Evolutionary conservation across 2,888 invertebrate genomes (phyloP).

Genomic region (Petrophora chlorosata): DNA sequence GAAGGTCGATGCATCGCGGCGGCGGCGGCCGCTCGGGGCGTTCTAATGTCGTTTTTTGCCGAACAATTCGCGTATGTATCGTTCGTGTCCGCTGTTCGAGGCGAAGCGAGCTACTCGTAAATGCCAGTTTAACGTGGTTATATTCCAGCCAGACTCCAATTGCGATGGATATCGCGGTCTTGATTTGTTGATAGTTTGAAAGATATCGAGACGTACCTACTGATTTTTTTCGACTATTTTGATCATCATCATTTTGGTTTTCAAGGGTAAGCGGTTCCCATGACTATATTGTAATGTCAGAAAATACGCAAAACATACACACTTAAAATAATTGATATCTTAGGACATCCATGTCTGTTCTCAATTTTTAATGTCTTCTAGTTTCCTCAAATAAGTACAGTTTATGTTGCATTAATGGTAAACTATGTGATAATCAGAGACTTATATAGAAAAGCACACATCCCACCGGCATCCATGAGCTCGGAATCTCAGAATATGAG

Average conservation of each 20-base stretch:
- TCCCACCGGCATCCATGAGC: constrained; percentile 27
- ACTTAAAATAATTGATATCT: too few relatives aligned
- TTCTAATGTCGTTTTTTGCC: constrained; percentile 64
- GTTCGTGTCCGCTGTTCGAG: constrained; percentile 34
- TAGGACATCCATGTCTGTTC: too few relatives aligned
- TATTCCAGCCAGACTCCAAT: constrained; percentile 10
- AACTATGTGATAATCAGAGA: constrained; percentile 28
- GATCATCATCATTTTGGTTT: neutral
- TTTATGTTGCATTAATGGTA: constrained; percentile 4
- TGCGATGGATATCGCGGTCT: constrained; percentile 16
- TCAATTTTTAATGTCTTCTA: too few relatives aligned
- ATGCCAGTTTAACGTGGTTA: constrained; percentile 31
- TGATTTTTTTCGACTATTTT: neutral
- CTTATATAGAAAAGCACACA: constrained; percentile 29
- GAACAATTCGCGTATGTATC: constrained; percentile 34
- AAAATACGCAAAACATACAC: too few relatives aligned
- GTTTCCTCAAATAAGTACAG: too few relatives aligned
- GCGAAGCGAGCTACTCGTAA: constrained; percentile 37
- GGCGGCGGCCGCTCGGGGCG: constrained; percentile 43
- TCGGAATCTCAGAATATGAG: constrained; percentile 68
- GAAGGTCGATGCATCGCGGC: constrained; percentile 64
- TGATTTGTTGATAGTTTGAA: constrained; percentile 16
- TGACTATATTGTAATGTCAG: too few relatives aligned
- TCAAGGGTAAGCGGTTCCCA: neutral
- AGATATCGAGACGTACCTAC: neutral